A percentile compares a stretch with the other conserved stretches of the same genome.
phyloP scores from a whole-genome alignment of 2,113 vertebrate genomes.

The Corythornis vintsioides region DNA sequence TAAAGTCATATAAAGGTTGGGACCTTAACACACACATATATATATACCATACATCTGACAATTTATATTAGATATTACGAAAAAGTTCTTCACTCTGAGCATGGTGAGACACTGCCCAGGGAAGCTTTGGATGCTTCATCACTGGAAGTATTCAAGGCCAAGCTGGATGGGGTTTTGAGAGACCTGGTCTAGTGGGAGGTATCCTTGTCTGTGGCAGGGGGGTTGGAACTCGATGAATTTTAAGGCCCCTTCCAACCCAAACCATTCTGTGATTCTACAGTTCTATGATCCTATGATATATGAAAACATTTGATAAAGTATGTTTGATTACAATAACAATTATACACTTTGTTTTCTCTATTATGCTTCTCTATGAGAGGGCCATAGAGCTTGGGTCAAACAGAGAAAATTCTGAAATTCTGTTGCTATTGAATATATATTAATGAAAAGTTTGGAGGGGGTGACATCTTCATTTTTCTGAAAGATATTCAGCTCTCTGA shows the following conservation, averaged over 20 bases:
- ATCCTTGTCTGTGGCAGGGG: neutral
- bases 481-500: neutral
- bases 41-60: neutral
- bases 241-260: neutral
- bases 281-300: neutral
- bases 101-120: neutral
- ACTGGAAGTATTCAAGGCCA: neutral
- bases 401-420: neutral
- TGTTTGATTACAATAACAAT: neutral
- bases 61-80: neutral
- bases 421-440: neutral
- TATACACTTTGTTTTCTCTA: neutral
- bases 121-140: neutral
- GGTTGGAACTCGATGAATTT: neutral
- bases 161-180: neutral
- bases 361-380: neutral
- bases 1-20: neutral
- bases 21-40: neutral
- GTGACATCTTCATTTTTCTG: neutral
- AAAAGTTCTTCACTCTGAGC: neutral
- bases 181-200: neutral
- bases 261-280: neutral
- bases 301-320: neutral
- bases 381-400: neutral
- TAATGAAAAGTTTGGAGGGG: neutral